Evolutionary conservation across 2,888 invertebrate genomes (phyloP), one percentile per base, ranked within the genome.

Genomic region (Geotrupes spiniger): DNA sequence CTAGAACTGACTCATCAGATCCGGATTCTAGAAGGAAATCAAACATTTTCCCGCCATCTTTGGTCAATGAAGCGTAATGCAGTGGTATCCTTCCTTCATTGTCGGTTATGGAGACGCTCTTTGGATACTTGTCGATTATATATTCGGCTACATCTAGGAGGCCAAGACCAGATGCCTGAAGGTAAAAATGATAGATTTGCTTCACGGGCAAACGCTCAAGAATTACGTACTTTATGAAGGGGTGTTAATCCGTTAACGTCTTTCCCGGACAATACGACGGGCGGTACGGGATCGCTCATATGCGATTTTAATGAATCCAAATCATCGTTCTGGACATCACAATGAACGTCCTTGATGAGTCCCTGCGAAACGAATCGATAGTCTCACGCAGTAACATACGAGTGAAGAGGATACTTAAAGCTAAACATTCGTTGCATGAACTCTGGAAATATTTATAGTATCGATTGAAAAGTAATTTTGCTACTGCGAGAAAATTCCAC

Each of bases 61-160:
- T 86, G 15, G 85, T 76, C 9, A 86, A 80, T 1, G 91, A 90
- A 0, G 93, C 89, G 73, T 91, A 95, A 73, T 95, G 94, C 38
- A 95, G 74, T 0, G 95, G 87, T 0, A 92, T 92, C 57, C 91
- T 80, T 14, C 92, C 92, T 51, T 92, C 89, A 63, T 83, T 83
- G 72, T 95, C 94, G 11, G 79, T 75, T 27, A 83, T 80, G 40
- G 81, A 80, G 16, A 87, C 77, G 1, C 85, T 81, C 65, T 82
- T 78, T 3, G 88, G 86, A 67, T 83, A 85, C 54, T 81, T 77
- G 36, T 81, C 79, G 1, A 87, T 69, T 36, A 92, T 81, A 68
- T 85, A 88, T 60, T 87, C 83, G 14, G 87, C 80, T 45, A 92
- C 84, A 53, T 85, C 84, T 39, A 80, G 77, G 61, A 87, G 83